These are phyloP conservation scores for Halcyon senegalensis DNA, from an alignment of 2,113 vertebrate genomes.

Conservation along the genomic window DNA sequence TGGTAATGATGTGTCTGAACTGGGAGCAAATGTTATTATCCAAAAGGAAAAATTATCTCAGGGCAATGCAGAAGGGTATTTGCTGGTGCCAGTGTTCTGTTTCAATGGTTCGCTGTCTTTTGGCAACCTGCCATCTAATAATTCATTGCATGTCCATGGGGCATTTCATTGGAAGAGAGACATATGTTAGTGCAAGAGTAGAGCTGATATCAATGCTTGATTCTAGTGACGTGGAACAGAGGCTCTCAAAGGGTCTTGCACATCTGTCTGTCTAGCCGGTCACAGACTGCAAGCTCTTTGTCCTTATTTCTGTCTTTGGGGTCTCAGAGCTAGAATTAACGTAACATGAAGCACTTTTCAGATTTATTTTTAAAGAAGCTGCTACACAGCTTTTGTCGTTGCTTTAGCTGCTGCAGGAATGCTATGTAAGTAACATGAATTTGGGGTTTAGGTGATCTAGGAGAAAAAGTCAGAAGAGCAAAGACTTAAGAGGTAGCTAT, in stretches of 20 bases:
- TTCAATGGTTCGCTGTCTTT: neutral
- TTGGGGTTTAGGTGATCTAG: neutral
- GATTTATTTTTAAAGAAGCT: neutral
- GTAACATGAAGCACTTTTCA: neutral
- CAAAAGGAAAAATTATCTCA: neutral
- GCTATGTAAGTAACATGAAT: neutral
- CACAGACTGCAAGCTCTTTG: neutral
- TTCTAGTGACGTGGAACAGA: slow-evolving; percentile 18
- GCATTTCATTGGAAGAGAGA: neutral
- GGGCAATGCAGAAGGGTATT: neutral
- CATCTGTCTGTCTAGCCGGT: neutral
- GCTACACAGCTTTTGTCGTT: neutral
- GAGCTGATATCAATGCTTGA: neutral
- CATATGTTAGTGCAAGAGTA: slow-evolving; percentile 10
- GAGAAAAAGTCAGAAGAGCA: neutral
- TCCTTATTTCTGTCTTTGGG: neutral
- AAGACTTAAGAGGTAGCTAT: neutral
- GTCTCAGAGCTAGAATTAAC: neutral
- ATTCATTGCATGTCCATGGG: neutral
- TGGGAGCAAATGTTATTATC: neutral
- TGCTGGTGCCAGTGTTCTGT: neutral
- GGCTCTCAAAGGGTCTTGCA: neutral
- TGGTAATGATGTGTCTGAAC: neutral
- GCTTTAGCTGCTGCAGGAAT: neutral
- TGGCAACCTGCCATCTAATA: slow-evolving; percentile 28